phyloP scores from a whole-genome alignment of 2,888 invertebrate species.

The Thymelicus lineola region DNA sequence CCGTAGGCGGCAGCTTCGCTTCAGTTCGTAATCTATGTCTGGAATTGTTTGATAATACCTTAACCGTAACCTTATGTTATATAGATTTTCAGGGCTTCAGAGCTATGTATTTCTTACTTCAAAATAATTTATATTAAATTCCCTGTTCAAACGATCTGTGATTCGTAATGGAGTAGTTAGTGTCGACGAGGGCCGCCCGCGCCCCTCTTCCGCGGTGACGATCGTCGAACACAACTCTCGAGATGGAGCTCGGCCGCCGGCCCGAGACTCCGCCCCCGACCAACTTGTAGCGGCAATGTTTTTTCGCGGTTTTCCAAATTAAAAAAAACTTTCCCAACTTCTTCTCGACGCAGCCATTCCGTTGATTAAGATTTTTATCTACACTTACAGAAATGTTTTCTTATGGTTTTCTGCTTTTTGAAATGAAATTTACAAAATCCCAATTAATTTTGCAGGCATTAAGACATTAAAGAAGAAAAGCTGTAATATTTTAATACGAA shows the following conservation, averaged over 20 bases:
- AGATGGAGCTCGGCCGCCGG: background rate
- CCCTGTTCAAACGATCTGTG: no score
- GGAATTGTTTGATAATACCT: no score
- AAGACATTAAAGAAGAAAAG: no score
- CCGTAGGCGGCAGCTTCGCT: no score
- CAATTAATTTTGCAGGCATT: no score
- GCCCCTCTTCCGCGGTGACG: background rate
- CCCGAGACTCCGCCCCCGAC: background rate
- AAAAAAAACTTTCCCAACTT: background rate
- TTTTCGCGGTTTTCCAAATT: background rate
- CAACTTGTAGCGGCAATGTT: background rate
- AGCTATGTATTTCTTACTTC: no score
- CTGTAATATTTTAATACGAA: no score
- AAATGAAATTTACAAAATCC: background rate
- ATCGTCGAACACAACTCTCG: background rate
- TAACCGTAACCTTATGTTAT: no score
- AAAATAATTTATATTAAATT: no score
- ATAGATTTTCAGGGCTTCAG: no score
- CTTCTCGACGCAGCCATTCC: background rate
- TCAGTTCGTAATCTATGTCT: no score
- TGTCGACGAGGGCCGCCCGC: background rate
- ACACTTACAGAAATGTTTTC: background rate
- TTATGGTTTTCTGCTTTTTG: background rate
- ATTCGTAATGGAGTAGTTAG: no score
- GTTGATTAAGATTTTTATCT: conserved; percentile 5